Base-by-base conservation (phyloP, 2,888 invertebrate genomes). In the Apamea monoglypha region DNA sequence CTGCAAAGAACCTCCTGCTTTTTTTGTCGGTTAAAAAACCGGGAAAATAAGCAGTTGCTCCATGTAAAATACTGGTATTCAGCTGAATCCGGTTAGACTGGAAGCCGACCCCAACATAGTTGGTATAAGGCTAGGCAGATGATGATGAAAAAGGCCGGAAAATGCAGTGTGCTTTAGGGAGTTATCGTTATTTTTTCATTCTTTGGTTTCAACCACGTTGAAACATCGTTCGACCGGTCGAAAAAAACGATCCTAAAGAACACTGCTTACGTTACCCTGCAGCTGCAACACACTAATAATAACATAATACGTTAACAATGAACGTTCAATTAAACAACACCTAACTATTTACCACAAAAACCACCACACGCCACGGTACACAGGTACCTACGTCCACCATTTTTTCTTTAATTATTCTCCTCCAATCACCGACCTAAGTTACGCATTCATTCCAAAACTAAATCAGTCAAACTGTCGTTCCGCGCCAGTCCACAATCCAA, bases 401-500 rank as follows among this genome's bases (percentile, higher is more conserved):
- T 70, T 83, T 76, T 76, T 63, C 40, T 12, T 5, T 36, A 29
- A 66, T 73, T n/a, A 76, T 56, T 72, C 73, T 47, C 18, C 10
- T 63, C 25, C 32, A 53, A 73, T 25, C 29, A 68, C 29, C 44
- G 12, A 21, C 25, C 70, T 70, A 68, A 78, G 78, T 85, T 77
- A 78, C 77, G 59, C 78, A 75, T 63, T 82, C 67, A 73, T 76
- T 74, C 67, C 47, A 74, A 81, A 87, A 86, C 53, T 12, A 67
- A 78, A 80, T 86, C 56, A 82, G 70, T 69, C 67, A 64, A 76
- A 81, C 77, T 63, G 36, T 47, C 72, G 81, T 88, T 86, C 78
- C 75, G 82, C 85, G 69, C 61, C 80, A 66, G 29, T 82, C 47
- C 61, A 85, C 85, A 85, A 85, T 80, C 74, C 69, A 82, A 82